Evolutionary conservation across 64 coral and sea anemone species (phyloP), one percentile per base, ranked within the genome.

Genomic region (Dendrophyllia cribrosa): DNA sequence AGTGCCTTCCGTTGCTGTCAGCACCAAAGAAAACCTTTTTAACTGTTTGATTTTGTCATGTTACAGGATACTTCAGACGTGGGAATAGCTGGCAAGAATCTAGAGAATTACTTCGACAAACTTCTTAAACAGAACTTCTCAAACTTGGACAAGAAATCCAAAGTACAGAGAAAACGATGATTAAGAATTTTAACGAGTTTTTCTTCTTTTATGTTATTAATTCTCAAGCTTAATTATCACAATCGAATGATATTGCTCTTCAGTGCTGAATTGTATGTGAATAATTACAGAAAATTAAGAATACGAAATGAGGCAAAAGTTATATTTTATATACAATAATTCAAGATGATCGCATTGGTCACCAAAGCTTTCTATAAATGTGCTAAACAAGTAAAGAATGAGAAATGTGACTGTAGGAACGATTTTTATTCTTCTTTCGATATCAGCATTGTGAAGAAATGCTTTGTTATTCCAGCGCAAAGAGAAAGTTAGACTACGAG

Each of bases 1-100:
- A n/a, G n/a, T n/a, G n/a, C n/a, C n/a, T n/a, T n/a, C n/a, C n/a
- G n/a, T n/a, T n/a, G n/a, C n/a, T n/a, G n/a, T n/a, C n/a, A n/a
- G n/a, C n/a, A n/a, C n/a, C n/a, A n/a, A n/a, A n/a, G n/a, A n/a
- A n/a, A n/a, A n/a, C 26, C 7, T n/a, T 22, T 0, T 70, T 70
- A 7, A 70, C 7, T 17, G 6, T 7, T 8, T 70, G 67, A 22
- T 19, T 16, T 47, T 70, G 12, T 90, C 59, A 16, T 74, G 9
- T 89, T 76, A 20, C 71, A 92, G 90, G 83, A 74, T 34, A 51
- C 68, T 45, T 76, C 90, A 21, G 68, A 86, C 7, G 80, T 76
- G 47, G 90, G 90, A 15, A 69, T 86, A 12, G 51, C 90, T 49
- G 90, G 80, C 22, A 60, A 86, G 24, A 76, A 59, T 16, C 72